Evolutionary conservation across 2,113 vertebrate genomes (phyloP).

Genomic region (Hydrochoerus hydrochaeris): DNA sequence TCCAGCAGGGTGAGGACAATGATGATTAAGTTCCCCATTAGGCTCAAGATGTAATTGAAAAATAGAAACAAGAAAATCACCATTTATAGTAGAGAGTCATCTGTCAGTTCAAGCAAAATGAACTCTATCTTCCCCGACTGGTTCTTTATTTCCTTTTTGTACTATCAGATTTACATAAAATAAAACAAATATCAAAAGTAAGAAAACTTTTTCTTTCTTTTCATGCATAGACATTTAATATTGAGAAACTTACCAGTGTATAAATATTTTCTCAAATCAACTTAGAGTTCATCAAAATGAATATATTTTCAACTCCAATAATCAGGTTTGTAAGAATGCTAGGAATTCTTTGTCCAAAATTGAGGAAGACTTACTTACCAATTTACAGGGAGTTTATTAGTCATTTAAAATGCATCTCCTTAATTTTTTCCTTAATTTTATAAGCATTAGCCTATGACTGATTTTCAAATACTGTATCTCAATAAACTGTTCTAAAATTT

Average conservation of each 20-base stretch:
- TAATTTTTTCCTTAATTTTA: background rate
- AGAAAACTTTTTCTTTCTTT: conserved; percentile 4
- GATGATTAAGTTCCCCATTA: conserved; percentile 49
- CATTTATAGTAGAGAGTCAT: conserved; percentile 47
- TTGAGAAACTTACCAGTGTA: background rate
- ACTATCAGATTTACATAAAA: conserved; percentile 11
- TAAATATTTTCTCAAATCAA: background rate
- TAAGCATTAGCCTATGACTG: background rate
- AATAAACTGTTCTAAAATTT: background rate
- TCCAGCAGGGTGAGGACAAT: conserved; percentile 61
- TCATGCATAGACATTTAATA: background rate
- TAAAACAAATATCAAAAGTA: background rate
- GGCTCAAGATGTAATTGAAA: conserved; percentile 62
- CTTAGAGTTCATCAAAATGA: background rate
- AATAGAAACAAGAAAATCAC: conserved; percentile 69
- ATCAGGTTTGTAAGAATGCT: background rate
- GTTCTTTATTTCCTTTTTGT: conserved; percentile 64
- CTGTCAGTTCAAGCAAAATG: conserved; percentile 61
- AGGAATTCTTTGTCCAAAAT: background rate
- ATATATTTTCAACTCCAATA: background rate
- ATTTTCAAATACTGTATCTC: background rate
- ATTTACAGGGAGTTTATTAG: background rate
- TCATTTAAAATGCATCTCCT: background rate
- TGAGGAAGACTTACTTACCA: background rate
- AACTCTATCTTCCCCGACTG: conserved; percentile 51